These are phyloP conservation scores for Rachycentron canadum DNA, from an alignment of 2,797 vertebrate species.

Conservation along the genomic window DNA sequence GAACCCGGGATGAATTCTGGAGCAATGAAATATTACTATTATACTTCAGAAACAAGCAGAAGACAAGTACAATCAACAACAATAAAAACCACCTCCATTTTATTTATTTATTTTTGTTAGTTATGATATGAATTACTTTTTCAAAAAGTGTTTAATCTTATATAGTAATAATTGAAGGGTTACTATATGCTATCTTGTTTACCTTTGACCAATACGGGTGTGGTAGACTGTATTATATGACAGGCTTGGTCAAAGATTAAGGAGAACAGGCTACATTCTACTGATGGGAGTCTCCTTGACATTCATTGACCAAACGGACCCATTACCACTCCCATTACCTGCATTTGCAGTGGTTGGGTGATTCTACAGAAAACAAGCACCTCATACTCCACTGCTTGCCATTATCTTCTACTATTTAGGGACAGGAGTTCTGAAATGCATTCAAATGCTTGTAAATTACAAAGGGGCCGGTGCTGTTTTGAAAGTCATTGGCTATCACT, in stretches of 20 bases:
- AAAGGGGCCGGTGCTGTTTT: constrained; percentile 26
- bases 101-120: not conserved
- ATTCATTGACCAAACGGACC: constrained; percentile 65
- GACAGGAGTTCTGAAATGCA: constrained; percentile 27
- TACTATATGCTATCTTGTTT: constrained; percentile 31
- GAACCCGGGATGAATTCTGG: constrained; percentile 33
- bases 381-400: constrained; percentile 4
- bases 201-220: constrained; percentile 54
- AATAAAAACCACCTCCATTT: constrained; percentile 35
- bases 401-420: not conserved
- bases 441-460: constrained; percentile 18
- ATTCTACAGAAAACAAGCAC: constrained; percentile 31
- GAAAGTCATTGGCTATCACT: constrained; percentile 50
- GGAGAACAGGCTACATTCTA: constrained; percentile 48
- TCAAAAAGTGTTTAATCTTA: constrained; percentile 5
- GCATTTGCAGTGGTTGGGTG: constrained; percentile 54
- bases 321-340: constrained; percentile 58
- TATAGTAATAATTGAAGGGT: constrained; percentile 21
- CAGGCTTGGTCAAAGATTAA: constrained; percentile 61
- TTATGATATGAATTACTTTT: constrained; percentile 11
- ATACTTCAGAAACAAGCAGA: constrained; percentile 41
- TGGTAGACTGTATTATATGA: constrained; percentile 27
- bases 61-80: constrained; percentile 18
- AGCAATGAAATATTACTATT: constrained; percentile 44
- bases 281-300: constrained; percentile 54